Conservation (phyloP, 2,888 invertebrate species). For the Parelbella ahira region DNA sequence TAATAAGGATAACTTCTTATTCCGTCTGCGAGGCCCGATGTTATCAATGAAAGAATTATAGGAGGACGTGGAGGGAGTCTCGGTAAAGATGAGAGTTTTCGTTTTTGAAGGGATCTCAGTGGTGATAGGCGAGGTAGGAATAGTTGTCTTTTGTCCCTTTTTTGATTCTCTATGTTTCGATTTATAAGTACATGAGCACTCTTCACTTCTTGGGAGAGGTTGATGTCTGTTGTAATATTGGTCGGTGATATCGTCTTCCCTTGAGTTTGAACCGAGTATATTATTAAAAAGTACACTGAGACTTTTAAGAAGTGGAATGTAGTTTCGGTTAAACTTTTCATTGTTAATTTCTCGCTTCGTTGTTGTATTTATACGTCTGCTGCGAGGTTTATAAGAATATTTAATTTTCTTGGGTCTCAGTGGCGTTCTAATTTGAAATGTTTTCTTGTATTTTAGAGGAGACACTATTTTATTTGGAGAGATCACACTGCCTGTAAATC, state of each 20-base stretch:
- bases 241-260: conserved; percentile 40
- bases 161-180: conserved; percentile 34
- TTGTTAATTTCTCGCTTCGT: conserved; percentile 54
- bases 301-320: conserved; percentile 64
- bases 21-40: conserved; percentile 65
- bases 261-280: conserved; percentile 51
- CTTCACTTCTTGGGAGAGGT: conserved; percentile 21
- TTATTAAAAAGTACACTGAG: conserved; percentile 66
- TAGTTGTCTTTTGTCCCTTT: conserved; percentile 59
- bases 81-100: conserved; percentile 40
- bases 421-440: conserved; percentile 52
- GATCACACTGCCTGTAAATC: conserved; percentile 36
- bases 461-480: conserved; percentile 39
- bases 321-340: conserved; percentile 53
- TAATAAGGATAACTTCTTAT: conserved; percentile 73
- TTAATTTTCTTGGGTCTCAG: conserved; percentile 55
- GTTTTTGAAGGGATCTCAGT: conserved; percentile 47
- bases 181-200: conserved; percentile 15
- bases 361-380: conserved; percentile 47
- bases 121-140: conserved; percentile 53
- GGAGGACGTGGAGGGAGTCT: conserved; percentile 60
- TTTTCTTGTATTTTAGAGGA: conserved; percentile 49
- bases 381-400: conserved; percentile 38
- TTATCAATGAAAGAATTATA: conserved; percentile 62
- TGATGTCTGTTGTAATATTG: conserved; percentile 24